Conservation (phyloP, 2,797 vertebrate species). For the Helostoma temminkii region DNA sequence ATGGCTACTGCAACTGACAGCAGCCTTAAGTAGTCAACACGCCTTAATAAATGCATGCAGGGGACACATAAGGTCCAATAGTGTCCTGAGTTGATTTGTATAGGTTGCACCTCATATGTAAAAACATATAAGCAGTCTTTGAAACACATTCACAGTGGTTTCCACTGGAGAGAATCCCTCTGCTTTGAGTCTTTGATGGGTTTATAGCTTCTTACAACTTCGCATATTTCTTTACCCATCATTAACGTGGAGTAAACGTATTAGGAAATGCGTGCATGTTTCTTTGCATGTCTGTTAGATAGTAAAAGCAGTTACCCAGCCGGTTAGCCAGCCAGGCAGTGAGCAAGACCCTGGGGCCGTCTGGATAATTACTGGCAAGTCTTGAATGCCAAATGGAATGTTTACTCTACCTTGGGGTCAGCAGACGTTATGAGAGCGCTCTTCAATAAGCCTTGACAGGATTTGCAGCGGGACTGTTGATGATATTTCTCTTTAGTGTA, state of each 20-base stretch:
- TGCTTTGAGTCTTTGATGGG: constrained; percentile 42
- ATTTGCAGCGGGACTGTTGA: constrained; percentile 73
- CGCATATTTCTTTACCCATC: no score
- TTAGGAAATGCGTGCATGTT: constrained; percentile 65
- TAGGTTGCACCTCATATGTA: constrained; percentile 3
- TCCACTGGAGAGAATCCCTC: constrained; percentile 51
- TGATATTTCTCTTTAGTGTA: constrained; percentile 58
- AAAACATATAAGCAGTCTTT: not conserved
- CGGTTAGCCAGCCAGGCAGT: constrained; percentile 52
- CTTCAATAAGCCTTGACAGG: constrained; percentile 72
- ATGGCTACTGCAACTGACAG: constrained; percentile 18
- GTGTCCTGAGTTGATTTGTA: constrained; percentile 1
- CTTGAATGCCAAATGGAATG: constrained; percentile 86
- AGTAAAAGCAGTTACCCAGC: constrained; percentile 69
- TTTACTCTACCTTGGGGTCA: constrained; percentile 84
- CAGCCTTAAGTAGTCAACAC: constrained; percentile 30
- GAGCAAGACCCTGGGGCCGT: constrained; percentile 75
- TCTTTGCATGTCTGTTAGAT: constrained; percentile 70
- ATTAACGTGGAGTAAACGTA: constrained; percentile 63
- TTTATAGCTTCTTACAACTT: constrained; percentile 61
- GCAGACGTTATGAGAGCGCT: constrained; percentile 63
- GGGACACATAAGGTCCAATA: not conserved
- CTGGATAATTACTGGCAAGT: constrained; percentile 84
- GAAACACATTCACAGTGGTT: constrained; percentile 41
- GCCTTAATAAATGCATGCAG: constrained; percentile 21